phyloP scores from a whole-genome alignment of 2,888 invertebrate species.

The Rapana venosa region DNA sequence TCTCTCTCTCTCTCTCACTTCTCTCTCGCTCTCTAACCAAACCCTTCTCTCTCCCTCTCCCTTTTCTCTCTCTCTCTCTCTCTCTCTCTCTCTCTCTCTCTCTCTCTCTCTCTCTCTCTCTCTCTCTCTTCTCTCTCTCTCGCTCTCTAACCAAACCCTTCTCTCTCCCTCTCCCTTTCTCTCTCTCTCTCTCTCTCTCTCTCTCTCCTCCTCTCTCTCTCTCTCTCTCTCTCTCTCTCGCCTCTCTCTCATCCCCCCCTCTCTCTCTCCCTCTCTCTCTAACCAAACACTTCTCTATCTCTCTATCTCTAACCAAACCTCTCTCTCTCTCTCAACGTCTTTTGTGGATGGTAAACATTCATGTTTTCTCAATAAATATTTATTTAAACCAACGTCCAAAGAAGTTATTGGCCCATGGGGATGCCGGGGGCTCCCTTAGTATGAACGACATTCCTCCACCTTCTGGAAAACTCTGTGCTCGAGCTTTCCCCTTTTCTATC shows the following conservation, averaged over 20 bases:
- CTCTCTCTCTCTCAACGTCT: too few species aligned
- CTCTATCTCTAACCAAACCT: neutral
- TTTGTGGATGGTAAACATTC: too few species aligned
- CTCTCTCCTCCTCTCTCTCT: conserved; percentile 13
- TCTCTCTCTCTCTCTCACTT: too few species aligned
- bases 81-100: neutral
- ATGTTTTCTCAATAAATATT: too few species aligned
- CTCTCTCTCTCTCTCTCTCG: conserved; percentile 23
- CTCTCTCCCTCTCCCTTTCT: neutral
- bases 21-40: too few species aligned
- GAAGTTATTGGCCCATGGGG: too few species aligned
- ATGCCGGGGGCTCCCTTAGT: too few species aligned
- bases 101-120: neutral
- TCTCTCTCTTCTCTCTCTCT: neutral
- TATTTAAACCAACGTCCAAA: too few species aligned
- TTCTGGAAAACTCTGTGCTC: too few species aligned
- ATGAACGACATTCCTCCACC: too few species aligned
- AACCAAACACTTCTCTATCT: neutral
- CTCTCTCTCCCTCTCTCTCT: neutral
- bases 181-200: conserved; percentile 16
- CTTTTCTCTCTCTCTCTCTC: neutral
- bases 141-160: neutral
- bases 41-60: too few species aligned
- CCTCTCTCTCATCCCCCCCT: neutral
- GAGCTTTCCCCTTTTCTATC: too few species aligned